Conservation (phyloP, 2,797 vertebrate species). For the Lophotriccus pileatus region DNA sequence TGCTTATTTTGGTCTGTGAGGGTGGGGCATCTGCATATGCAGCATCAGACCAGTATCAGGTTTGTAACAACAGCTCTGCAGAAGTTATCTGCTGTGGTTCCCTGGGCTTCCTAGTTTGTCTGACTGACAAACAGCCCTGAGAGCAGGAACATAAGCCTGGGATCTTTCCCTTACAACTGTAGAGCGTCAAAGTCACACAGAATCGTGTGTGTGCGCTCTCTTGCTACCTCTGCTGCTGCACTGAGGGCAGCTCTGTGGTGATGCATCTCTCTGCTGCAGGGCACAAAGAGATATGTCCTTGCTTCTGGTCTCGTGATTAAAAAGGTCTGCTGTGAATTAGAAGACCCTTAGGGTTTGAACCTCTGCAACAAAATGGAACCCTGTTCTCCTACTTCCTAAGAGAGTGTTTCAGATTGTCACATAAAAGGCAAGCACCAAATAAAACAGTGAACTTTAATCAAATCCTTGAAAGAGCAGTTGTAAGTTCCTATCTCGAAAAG, state of each 20-base stretch:
- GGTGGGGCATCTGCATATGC: neutral
- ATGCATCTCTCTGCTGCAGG: neutral
- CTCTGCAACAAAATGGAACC: neutral
- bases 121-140: neutral
- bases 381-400: neutral
- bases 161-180: neutral
- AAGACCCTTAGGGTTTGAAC: neutral
- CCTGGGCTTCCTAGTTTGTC: neutral
- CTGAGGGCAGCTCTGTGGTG: neutral
- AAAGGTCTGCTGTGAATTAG: neutral
- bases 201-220: accelerated
- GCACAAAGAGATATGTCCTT: neutral
- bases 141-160: neutral
- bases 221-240: neutral
- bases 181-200: neutral
- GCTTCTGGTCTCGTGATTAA: neutral
- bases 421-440: neutral
- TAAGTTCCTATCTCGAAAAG: neutral
- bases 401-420: neutral
- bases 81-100: neutral
- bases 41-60: neutral
- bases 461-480: neutral
- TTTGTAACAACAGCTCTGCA: neutral
- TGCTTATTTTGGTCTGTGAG: neutral
- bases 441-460: neutral